Conservation (phyloP, 2,797 vertebrate genomes). For the Bradypodion ventrale region DNA sequence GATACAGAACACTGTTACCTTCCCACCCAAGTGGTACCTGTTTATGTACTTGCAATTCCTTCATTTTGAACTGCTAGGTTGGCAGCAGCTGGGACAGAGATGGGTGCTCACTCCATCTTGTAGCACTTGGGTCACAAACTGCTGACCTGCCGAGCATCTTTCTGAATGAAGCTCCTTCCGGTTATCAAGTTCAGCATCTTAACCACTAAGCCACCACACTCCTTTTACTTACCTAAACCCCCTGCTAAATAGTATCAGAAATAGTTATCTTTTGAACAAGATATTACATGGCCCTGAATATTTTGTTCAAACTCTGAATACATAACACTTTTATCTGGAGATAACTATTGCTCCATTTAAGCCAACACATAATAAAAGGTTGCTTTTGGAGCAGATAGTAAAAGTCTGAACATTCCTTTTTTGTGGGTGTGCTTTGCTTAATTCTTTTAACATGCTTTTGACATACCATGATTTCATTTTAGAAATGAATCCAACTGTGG, state of each 20-base stretch:
- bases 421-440: slow-evolving; percentile 43
- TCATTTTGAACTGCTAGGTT: too few species aligned
- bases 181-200: too few species aligned
- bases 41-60: too few species aligned
- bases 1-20: too few species aligned
- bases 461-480: slow-evolving; percentile 40
- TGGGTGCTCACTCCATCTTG: too few species aligned
- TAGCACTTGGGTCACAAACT: too few species aligned
- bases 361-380: slow-evolving; percentile 33
- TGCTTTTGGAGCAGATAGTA: slow-evolving; percentile 39
- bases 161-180: too few species aligned
- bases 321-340: slow-evolving; percentile 7
- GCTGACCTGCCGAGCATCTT: too few species aligned
- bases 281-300: neutral
- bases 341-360: slow-evolving; percentile 36
- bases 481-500: slow-evolving; percentile 57
- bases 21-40: too few species aligned
- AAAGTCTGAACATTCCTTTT: slow-evolving; percentile 52
- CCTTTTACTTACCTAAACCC: neutral
- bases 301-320: neutral
- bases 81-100: too few species aligned
- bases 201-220: too few species aligned
- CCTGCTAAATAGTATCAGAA: neutral
- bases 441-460: slow-evolving; percentile 58
- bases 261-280: slow-evolving; percentile 12